These are phyloP conservation scores for Cynoglossus semilaevis DNA, from an alignment of 2,113 vertebrate species.

Conservation along the genomic window DNA sequence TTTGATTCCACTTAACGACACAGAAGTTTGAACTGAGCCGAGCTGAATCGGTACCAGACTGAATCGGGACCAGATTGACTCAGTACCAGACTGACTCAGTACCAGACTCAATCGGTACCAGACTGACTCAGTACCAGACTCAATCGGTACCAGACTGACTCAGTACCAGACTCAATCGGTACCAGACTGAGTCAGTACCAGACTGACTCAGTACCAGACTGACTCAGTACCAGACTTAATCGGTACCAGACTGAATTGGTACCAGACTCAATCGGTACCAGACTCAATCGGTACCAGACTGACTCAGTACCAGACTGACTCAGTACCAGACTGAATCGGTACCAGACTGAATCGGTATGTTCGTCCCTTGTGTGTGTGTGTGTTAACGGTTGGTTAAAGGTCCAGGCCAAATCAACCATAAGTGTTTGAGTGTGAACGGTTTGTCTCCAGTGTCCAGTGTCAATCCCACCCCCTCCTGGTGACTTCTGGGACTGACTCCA, in stretches of 20 bases:
- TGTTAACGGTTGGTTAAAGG: no score
- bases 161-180: background rate
- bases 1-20: conserved; percentile 12
- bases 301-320: no score
- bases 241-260: conserved; percentile 3
- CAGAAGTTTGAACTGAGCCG: conserved; percentile 13
- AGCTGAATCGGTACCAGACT: conserved; percentile 3
- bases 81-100: conserved; percentile 4
- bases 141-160: conserved; percentile 4
- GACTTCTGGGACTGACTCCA: no score
- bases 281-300: conserved; percentile 1
- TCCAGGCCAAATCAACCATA: no score
- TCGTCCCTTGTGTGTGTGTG: no score
- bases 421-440: no score
- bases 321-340: background rate
- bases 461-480: no score
- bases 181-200: conserved; percentile 7
- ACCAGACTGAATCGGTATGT: background rate
- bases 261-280: no score
- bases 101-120: conserved; percentile 2
- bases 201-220: conserved; percentile 1
- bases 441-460: no score
- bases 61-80: conserved; percentile 5
- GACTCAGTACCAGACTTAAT: background rate
- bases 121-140: background rate